Evolutionary conservation across 2,888 invertebrate genomes (phyloP), one percentile per base, ranked within the genome.

Genomic region (Chrysolina haemoptera): DNA sequence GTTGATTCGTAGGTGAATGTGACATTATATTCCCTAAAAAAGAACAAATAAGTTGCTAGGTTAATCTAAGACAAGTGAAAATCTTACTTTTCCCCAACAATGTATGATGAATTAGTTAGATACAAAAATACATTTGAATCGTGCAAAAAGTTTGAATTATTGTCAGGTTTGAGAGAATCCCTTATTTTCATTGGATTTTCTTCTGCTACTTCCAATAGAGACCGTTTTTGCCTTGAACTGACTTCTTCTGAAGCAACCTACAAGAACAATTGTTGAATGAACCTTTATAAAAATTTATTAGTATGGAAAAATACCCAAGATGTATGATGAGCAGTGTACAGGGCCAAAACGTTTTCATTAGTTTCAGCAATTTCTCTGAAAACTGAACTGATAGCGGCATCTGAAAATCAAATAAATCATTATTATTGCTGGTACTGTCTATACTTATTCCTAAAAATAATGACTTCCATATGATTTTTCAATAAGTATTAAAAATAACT

Each of bases 301-400:
- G n/a, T 16, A 70, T 12, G 8, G 62, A 63, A 41, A 79, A 80
- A 77, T 85, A 89, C 88, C 89, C 89, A 89, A 18, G 93, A 92
- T 0, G 91, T 90, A 78, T 89, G 88, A 41, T 87, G 85, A 0
- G 90, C 91, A 0, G 93, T 92, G 81, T 92, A 92, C 0, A 93
- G 74, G 0, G 89, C 91, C 10, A 92, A 82, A 0, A 92, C 88
- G 59, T 90, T 88, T 4, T 85, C 84, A 74, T 90, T 79, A 20
- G 84, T 76, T 62, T 89, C 85, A 22, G 89, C 81, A 16, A 93
- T 84, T 66, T 90, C 87, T 0, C 88, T 85, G 79, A 90, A 89
- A 80, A 90, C 88, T 4, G 90, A 87, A 55, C 89, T 85, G 85
- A 94, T 92, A 78, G 90, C 89, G 5, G 83, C 77, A 85, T 90